Conservation (phyloP, 2,113 vertebrate genomes). For the Neogobius melanostomus region DNA sequence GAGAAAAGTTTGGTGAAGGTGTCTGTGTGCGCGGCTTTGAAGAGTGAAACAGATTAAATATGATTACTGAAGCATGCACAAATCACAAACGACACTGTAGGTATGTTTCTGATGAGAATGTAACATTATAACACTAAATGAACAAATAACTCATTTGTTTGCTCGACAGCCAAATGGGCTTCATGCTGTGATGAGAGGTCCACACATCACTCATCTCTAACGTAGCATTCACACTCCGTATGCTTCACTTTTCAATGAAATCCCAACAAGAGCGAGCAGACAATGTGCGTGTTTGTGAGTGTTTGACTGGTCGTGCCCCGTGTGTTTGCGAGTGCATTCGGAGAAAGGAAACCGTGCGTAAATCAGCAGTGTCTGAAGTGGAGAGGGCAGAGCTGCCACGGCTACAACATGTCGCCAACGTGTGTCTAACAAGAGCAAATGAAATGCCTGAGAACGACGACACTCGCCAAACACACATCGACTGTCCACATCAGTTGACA, state of each 20-base stretch:
- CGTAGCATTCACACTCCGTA: conserved; percentile 15
- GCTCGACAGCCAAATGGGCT: conserved; percentile 18
- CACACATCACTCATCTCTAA: conserved; percentile 45
- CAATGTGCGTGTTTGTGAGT: conserved; percentile 44
- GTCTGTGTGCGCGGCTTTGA: too few species aligned
- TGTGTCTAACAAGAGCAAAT: conserved; percentile 26
- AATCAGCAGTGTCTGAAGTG: conserved; percentile 44
- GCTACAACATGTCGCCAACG: too few species aligned
- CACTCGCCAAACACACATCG: background rate
- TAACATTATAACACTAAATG: conserved; percentile 15
- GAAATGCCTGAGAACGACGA: conserved; percentile 27
- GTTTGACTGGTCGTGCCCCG: conserved; percentile 16
- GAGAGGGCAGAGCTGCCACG: too few species aligned
- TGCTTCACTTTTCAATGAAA: conserved; percentile 30
- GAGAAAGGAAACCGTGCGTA: conserved; percentile 16
- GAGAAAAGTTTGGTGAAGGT: too few species aligned
- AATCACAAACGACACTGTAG: too few species aligned
- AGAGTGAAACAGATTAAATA: too few species aligned
- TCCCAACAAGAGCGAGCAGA: conserved; percentile 23
- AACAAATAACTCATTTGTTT: conserved; percentile 42
- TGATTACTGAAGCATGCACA: too few species aligned
- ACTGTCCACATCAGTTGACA: background rate
- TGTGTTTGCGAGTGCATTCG: conserved; percentile 33
- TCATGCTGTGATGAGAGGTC: conserved; percentile 41
- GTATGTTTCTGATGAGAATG: background rate